Evolutionary conservation across 2,888 invertebrate genomes (phyloP), one percentile per base, ranked within the genome.

Genomic region (Hypena proboscidalis): DNA sequence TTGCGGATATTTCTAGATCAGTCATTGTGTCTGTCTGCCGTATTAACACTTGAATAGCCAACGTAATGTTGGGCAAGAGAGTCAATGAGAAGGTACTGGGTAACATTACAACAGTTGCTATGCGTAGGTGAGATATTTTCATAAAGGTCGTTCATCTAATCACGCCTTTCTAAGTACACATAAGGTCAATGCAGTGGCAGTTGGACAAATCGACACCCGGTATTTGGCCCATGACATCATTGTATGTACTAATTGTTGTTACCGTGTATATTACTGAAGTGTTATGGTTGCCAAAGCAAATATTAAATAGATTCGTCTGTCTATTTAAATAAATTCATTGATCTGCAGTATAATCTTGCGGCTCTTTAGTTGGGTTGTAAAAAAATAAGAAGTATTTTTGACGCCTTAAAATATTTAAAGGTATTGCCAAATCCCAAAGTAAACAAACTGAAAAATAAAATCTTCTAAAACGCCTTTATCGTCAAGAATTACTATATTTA

Each of bases 101-200:
- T 60, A 52, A 54, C 58, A 63, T 57, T 48, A 43, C 45, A 51
- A 41, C 42, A 58, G 67, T 65, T 63, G 48, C 49, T 57, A 49
- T 41, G 74, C 69, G 83, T 78, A 75, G 80, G 81, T 74, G 77
- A 77, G 70, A 76, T 64, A 66, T 54, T 74, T 77, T 66, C 57
- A 64, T 66, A 74, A 79, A 79, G 80, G 80, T 71, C 73, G 51
- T 59, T 64, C 49, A 62, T 64, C 66, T 62, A 69, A 54, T 68
- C 63, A 69, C 61, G 69, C 77, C 80, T 82, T 81, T 82, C 83
- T 77, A 80, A 79, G 70, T 67, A 61, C 47, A 29, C 37, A 61
- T 51, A 75, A 81, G 81, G 80, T 77, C 79, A 68, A 51, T 52
- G 56, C 53, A 56, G 56, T 55, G 69, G 67, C 59, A 61, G 66